Conservation (phyloP, 2,888 invertebrate species). For the Tenthredo amoena region DNA sequence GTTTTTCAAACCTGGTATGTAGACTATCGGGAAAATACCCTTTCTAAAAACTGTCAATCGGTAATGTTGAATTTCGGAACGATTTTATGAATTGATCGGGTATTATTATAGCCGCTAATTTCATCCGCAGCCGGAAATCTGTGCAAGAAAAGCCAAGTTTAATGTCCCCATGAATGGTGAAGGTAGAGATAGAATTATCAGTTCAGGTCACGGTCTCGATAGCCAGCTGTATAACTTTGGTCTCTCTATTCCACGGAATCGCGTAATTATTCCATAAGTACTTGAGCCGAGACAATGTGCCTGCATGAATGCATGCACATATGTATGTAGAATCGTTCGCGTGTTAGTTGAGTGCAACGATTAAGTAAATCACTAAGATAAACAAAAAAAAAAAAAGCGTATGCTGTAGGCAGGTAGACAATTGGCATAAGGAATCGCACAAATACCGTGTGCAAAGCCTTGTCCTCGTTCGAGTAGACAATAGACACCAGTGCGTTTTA, state of each 20-base stretch:
- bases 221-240: not conserved
- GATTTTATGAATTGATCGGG: not conserved
- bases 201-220: slow-evolving; percentile 10
- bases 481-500: slow-evolving; percentile 55
- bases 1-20: too few species aligned
- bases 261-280: not conserved
- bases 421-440: not conserved
- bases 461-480: slow-evolving; percentile 65
- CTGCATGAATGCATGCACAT: not conserved
- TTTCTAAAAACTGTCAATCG: too few species aligned
- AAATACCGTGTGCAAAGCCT: slow-evolving; percentile 56
- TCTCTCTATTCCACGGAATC: not conserved
- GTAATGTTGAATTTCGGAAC: not conserved
- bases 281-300: not conserved
- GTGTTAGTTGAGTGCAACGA: not conserved
- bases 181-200: not conserved
- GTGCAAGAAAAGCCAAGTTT: not conserved
- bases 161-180: not conserved
- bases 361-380: not conserved
- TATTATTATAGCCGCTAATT: not conserved
- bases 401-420: not conserved
- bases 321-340: not conserved
- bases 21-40: too few species aligned
- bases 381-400: not conserved
- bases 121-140: not conserved